Percentiles rank a stretch among this genome's conserved stretches.
phyloP scores from a whole-genome alignment of 92 coral and sea anemone genomes.

The Porites evermanni region DNA sequence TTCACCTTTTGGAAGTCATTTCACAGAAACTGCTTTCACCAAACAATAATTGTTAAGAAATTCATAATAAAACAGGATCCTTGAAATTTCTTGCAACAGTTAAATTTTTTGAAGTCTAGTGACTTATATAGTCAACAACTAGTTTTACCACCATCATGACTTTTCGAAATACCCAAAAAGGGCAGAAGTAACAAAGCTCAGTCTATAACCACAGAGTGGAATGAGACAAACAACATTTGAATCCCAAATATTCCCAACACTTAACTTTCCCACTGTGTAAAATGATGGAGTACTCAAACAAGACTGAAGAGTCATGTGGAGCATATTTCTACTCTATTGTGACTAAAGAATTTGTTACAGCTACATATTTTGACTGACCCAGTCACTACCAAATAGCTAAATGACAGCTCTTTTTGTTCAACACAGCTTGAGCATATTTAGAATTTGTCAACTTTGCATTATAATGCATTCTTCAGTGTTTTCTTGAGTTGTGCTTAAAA shows the following conservation, averaged over 20 bases:
- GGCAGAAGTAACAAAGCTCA: background rate
- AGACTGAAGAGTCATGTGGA: background rate
- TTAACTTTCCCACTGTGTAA: background rate
- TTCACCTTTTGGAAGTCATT: background rate
- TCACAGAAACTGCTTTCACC: background rate
- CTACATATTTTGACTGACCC: slow-evolving; percentile 9
- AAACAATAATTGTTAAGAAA: too few relatives aligned
- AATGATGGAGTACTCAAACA: slow-evolving; percentile 2
- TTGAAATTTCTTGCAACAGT: slow-evolving; percentile 4
- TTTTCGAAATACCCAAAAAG: background rate
- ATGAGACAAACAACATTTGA: slow-evolving; percentile 6
- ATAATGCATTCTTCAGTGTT: background rate
- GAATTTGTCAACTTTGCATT: background rate
- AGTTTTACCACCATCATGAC: background rate
- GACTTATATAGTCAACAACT: slow-evolving; percentile 6
- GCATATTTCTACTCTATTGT: background rate
- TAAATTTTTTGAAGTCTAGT: too few relatives aligned
- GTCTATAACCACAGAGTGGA: background rate
- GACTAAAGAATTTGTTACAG: background rate
- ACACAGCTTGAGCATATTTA: slow-evolving; percentile 13
- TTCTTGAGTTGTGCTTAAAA: background rate
- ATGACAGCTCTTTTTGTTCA: slow-evolving; percentile 3
- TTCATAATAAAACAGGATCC: background rate
- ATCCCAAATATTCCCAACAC: slow-evolving; percentile 11
- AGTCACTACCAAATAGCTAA: background rate